Percentiles rank a stretch among this genome's conserved stretches.
These are phyloP conservation scores for Acanthisitta chloris DNA, from an alignment of 2,113 vertebrate species.

Conservation along the genomic window DNA sequence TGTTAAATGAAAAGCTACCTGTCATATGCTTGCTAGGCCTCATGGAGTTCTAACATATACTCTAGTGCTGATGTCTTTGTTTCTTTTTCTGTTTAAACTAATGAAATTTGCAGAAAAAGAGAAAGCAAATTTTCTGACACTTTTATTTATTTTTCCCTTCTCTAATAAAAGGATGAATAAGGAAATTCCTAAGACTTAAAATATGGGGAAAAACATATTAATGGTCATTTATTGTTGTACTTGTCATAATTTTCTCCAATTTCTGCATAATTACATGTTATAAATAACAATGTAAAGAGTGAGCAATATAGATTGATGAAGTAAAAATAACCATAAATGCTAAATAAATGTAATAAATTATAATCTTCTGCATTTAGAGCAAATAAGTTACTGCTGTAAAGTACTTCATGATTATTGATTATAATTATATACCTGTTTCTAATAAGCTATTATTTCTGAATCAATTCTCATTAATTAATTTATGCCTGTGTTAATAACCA, in stretches of 20 bases:
- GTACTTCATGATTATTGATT: not conserved
- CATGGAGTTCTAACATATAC: not conserved
- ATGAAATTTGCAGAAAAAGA: not conserved
- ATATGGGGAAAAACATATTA: not conserved
- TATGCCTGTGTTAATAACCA: not conserved
- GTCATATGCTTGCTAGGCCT: not conserved
- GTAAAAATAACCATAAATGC: not conserved
- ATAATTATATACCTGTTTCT: not conserved
- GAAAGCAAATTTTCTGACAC: not conserved
- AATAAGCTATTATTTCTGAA: not conserved
- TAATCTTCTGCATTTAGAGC: not conserved
- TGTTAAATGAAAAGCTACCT: not conserved
- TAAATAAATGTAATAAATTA: constrained; percentile 33
- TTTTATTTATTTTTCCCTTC: not conserved
- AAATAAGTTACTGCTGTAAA: not conserved
- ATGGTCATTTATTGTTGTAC: not conserved
- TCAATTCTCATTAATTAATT: not conserved
- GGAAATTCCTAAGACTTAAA: not conserved
- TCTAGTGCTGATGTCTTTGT: not conserved
- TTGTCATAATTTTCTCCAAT: not conserved
- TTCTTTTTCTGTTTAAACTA: not conserved
- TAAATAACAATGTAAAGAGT: not conserved
- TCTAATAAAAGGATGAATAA: not conserved
- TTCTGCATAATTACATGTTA: not conserved
- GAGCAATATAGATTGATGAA: not conserved